phyloP scores from a whole-genome alignment of 23 tunicate genomes.

The Styela plicata region DNA sequence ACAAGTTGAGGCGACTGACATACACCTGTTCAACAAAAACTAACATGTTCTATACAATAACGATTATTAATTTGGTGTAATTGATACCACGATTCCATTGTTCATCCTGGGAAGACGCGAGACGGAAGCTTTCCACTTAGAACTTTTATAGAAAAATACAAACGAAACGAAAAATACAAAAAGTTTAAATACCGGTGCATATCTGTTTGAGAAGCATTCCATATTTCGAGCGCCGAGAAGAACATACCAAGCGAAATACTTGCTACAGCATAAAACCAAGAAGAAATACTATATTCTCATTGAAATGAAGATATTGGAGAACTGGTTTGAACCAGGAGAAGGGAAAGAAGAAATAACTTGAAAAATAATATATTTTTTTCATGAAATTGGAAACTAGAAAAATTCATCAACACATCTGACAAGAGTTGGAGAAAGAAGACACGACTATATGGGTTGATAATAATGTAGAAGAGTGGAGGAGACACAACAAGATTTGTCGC shows the following conservation, averaged over 20 bases:
- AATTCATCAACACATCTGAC: too few species aligned
- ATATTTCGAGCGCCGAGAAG: not conserved
- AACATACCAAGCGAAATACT: not conserved
- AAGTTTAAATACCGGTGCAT: not conserved
- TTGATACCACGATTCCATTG: not conserved
- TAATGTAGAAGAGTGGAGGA: too few species aligned
- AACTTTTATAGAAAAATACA: not conserved
- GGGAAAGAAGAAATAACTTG: too few species aligned
- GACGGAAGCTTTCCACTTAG: not conserved
- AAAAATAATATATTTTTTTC: too few species aligned
- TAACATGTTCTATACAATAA: not conserved
- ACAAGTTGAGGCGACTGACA: not conserved
- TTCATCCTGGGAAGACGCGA: not conserved
- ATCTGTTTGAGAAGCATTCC: not conserved
- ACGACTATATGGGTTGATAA: too few species aligned
- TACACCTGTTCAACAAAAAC: not conserved
- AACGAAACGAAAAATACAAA: not conserved
- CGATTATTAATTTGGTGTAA: not conserved
- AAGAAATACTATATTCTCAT: too few species aligned
- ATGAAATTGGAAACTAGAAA: too few species aligned
- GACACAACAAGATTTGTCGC: too few species aligned
- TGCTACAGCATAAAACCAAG: too few species aligned
- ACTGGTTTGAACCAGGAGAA: too few species aligned
- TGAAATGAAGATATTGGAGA: too few species aligned
- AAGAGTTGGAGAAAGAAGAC: too few species aligned